Evolutionary conservation across 1,140 invertebrate genomes (phyloP).

Genomic region (Rhynchophorus ferrugineus): DNA sequence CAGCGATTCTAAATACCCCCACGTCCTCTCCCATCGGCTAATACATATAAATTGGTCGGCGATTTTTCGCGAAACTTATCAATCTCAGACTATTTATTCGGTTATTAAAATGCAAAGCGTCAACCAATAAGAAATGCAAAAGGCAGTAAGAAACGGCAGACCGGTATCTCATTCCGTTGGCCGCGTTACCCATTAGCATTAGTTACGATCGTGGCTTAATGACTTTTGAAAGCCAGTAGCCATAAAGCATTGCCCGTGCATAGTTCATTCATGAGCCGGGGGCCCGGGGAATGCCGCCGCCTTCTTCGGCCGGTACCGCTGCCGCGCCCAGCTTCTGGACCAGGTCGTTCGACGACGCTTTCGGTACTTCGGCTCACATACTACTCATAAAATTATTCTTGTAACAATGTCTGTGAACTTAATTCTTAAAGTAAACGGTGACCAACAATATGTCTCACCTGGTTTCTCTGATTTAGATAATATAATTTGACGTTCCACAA

Average conservation of each 20-base stretch:
- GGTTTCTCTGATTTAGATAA: no score
- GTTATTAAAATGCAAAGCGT: background rate
- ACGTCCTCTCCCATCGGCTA: no score
- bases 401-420: no score
- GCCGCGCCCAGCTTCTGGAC: conserved; percentile 12
- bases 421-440: no score
- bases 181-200: conserved; percentile 16
- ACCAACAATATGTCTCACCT: no score
- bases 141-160: background rate
- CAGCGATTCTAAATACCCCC: no score
- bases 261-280: conserved; percentile 16
- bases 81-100: background rate
- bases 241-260: conserved; percentile 22
- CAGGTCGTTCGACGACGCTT: no score
- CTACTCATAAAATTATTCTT: no score
- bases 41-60: no score
- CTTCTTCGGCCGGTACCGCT: conserved; percentile 10
- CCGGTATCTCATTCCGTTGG: background rate
- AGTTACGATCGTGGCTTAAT: conserved; percentile 22
- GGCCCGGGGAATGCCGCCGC: conserved; percentile 15
- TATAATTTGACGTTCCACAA: no score
- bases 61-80: background rate
- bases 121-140: background rate
- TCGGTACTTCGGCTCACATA: no score
- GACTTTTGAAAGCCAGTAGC: conserved; percentile 24